Evolutionary conservation across 2,797 vertebrate genomes (phyloP).

Genomic region (Sebastes jordani): DNA sequence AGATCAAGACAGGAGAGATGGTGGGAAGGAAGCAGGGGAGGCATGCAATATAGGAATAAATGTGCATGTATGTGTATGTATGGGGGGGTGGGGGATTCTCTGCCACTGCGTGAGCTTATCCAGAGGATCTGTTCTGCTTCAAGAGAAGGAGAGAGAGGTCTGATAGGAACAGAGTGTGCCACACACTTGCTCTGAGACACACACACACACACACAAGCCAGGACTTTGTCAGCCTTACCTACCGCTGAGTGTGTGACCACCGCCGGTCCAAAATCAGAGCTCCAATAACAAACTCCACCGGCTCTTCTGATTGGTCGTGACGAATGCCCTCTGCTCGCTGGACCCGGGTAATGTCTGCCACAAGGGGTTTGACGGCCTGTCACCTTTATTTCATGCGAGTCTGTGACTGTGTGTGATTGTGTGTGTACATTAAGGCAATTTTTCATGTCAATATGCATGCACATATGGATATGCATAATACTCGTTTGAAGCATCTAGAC

Average conservation of each 20-base stretch:
- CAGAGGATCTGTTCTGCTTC: constrained; percentile 81
- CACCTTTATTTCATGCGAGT: constrained; percentile 27
- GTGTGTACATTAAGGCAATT: background rate
- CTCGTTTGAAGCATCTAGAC: background rate
- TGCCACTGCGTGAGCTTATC: constrained; percentile 79
- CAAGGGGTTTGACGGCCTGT: constrained; percentile 29
- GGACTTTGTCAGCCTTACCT: constrained; percentile 73
- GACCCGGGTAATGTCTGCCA: constrained; percentile 50
- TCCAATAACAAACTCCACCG: constrained; percentile 74
- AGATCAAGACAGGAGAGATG: constrained; percentile 52
- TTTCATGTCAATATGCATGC: background rate
- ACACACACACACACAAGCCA: constrained; percentile 53
- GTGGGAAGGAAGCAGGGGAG: constrained; percentile 5
- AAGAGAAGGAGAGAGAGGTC: constrained; percentile 66
- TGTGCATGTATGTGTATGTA: constrained; percentile 7
- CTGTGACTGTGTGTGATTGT: background rate
- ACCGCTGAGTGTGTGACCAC: constrained; percentile 72
- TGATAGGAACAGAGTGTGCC: constrained; percentile 70
- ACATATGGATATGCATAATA: background rate
- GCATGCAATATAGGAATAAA: constrained; percentile 52
- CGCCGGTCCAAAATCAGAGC: constrained; percentile 69
- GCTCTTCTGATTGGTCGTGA: constrained; percentile 73
- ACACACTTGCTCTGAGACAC: constrained; percentile 61
- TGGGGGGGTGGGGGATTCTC: constrained; percentile 34
- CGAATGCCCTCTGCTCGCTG: constrained; percentile 53